phyloP scores from a whole-genome alignment of 2,888 invertebrate species.

The Cataglyphis cursor region DNA sequence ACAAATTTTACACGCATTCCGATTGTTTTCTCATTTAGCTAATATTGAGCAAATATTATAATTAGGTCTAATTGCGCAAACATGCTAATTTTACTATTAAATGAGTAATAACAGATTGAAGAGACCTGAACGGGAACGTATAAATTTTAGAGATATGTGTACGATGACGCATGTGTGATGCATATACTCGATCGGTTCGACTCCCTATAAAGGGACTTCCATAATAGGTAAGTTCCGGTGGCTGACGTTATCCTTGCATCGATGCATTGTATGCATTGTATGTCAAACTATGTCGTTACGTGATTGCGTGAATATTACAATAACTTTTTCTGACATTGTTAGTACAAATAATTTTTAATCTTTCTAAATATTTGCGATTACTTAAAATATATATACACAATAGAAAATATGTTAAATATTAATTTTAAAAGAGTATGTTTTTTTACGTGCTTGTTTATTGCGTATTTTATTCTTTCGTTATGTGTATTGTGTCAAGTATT shows the following conservation, averaged over 20 bases:
- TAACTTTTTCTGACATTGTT: background rate
- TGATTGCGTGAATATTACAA: background rate
- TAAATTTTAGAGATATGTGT: background rate
- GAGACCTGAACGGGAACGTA: background rate
- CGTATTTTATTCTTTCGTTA: constrained; percentile 3
- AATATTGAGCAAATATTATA: background rate
- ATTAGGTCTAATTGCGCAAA: background rate
- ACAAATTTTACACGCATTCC: background rate
- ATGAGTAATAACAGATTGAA: constrained; percentile 1
- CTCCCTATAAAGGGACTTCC: constrained; percentile 47
- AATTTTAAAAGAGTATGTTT: background rate
- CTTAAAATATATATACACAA: background rate
- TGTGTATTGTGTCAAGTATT: constrained; percentile 5
- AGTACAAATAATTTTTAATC: background rate
- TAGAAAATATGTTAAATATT: constrained; percentile 5
- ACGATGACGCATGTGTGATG: constrained; percentile 44
- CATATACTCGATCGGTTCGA: constrained; percentile 48
- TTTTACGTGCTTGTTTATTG: background rate
- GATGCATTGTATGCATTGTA: background rate
- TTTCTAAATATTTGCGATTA: background rate
- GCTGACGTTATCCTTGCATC: constrained; percentile 44
- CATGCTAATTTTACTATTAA: background rate
- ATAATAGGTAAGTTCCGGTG: constrained; percentile 50
- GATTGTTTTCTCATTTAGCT: background rate
- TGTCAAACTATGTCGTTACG: background rate